These are phyloP conservation scores for Podarcis muralis DNA, from an alignment of 2,113 vertebrate species.

Conservation along the genomic window DNA sequence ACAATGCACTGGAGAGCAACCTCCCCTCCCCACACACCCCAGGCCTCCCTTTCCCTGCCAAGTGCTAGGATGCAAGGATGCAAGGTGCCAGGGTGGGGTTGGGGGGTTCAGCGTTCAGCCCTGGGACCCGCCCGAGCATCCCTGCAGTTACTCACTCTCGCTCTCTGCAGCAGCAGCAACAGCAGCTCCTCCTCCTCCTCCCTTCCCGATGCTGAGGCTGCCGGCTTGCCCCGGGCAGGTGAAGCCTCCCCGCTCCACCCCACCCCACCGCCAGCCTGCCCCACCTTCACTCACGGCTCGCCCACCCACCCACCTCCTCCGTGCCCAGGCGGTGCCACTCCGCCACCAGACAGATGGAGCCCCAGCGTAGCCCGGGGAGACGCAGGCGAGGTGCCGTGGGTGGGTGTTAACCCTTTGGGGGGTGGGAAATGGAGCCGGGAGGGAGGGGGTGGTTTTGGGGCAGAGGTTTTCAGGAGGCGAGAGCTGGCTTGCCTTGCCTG, in stretches of 20 bases:
- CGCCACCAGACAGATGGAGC: not conserved
- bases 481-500: not conserved
- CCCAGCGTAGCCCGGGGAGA: not conserved
- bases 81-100: not conserved
- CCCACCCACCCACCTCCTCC: not conserved
- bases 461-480: constrained; percentile 11
- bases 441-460: not conserved
- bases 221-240: not conserved
- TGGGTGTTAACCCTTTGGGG: not conserved
- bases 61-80: not conserved
- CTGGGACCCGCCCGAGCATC: not conserved
- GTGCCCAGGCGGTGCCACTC: not conserved
- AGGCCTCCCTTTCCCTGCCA: not conserved
- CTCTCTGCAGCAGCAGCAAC: not conserved
- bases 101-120: too few species aligned
- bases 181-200: not conserved
- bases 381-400: not conserved
- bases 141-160: not conserved
- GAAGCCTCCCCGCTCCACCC: not conserved
- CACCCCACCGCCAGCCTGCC: too few species aligned
- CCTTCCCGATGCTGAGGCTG: not conserved
- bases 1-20: too few species aligned
- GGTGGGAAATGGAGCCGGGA: constrained; percentile 24
- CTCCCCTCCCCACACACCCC: not conserved
- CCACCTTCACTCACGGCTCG: not conserved